Evolutionary conservation across 2,797 vertebrate genomes (phyloP).

Genomic region (Danio kyathit): DNA sequence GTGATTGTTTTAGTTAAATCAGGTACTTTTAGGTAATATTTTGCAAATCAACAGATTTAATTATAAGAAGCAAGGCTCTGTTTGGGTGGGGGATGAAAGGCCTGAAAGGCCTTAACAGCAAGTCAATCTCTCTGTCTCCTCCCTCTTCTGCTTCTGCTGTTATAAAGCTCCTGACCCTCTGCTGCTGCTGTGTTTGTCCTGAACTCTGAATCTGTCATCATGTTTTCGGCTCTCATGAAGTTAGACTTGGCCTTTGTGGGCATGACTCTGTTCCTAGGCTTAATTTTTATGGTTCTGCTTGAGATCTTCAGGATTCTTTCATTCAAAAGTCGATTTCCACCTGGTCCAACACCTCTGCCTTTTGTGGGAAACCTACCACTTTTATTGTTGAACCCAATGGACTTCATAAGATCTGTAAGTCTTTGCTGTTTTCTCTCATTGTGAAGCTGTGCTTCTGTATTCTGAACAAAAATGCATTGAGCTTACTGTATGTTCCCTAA

Average conservation of each 20-base stretch:
- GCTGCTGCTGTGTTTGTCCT: neutral
- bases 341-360: slow-evolving; percentile 52
- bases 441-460: too few species aligned
- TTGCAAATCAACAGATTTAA: too few species aligned
- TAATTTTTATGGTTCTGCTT: slow-evolving; percentile 40
- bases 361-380: slow-evolving; percentile 42
- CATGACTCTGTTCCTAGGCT: slow-evolving; percentile 30
- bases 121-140: neutral
- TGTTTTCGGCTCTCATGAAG: slow-evolving; percentile 32
- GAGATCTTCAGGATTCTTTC: slow-evolving; percentile 49
- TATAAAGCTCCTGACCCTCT: neutral
- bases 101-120: slow-evolving; percentile 7
- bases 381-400: slow-evolving; percentile 13
- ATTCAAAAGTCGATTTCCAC: slow-evolving; percentile 9
- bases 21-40: too few species aligned
- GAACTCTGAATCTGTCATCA: slow-evolving; percentile 19
- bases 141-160: neutral
- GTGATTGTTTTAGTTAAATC: too few species aligned
- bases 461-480: too few species aligned
- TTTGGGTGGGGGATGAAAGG: too few species aligned
- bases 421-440: neutral
- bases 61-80: too few species aligned
- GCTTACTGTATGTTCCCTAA: neutral
- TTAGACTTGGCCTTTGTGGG: slow-evolving; percentile 31
- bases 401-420: slow-evolving; percentile 41